Percentiles rank a stretch among this genome's conserved stretches.
phyloP scores from a whole-genome alignment of 2,888 invertebrate genomes.

The Corythucha ciliata region DNA sequence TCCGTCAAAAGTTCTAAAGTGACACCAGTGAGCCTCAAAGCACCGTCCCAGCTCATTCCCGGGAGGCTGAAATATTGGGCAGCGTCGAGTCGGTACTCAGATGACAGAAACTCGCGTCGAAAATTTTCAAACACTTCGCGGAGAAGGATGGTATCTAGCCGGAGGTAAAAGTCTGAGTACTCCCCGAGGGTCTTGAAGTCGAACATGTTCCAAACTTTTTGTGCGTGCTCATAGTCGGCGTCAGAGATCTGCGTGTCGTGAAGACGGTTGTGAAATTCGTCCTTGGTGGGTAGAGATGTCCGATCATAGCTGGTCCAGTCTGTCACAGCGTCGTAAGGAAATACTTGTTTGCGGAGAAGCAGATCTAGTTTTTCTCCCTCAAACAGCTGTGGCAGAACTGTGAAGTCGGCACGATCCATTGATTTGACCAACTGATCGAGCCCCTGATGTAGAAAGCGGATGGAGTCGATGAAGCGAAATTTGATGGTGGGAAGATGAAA shows the following conservation, averaged over 20 bases:
- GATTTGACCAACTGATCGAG: not conserved
- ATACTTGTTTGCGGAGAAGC: conserved; percentile 32
- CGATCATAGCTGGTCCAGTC: conserved; percentile 13
- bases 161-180: conserved; percentile 39
- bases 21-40: conserved; percentile 35
- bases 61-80: conserved; percentile 37
- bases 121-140: conserved; percentile 41
- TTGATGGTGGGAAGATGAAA: too few relatives aligned
- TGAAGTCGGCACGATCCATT: too few relatives aligned
- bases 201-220: conserved; percentile 38
- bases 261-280: conserved; percentile 33
- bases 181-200: conserved; percentile 37
- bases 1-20: conserved; percentile 32
- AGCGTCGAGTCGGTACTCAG: conserved; percentile 35
- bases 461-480: not conserved
- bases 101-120: conserved; percentile 32
- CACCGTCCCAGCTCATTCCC: conserved; percentile 36
- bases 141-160: conserved; percentile 39
- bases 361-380: too few relatives aligned
- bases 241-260: conserved; percentile 30
- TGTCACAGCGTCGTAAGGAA: conserved; percentile 33
- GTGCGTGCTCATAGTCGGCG: conserved; percentile 38
- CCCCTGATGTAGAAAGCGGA: not conserved
- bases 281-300: conserved; percentile 30
- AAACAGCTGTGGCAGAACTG: too few relatives aligned